Percentiles rank a stretch among this genome's conserved stretches.
These are phyloP conservation scores for Criorhina ranunculi DNA, from an alignment of 2,888 invertebrate genomes.

Conservation along the genomic window DNA sequence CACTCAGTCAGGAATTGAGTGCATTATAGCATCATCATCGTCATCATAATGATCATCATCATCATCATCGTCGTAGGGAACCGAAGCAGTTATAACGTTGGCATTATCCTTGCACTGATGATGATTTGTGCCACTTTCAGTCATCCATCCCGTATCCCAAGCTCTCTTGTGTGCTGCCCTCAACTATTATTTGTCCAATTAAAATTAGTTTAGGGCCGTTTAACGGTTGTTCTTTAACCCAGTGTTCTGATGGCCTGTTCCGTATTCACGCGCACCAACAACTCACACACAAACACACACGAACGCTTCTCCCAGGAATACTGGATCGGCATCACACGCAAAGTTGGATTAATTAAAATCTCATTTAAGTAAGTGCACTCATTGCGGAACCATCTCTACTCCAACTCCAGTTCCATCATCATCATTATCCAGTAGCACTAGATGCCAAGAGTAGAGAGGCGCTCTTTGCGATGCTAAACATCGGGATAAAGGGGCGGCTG, in stretches of 20 bases:
- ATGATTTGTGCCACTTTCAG: slow-evolving; percentile 33
- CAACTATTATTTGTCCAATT: slow-evolving; percentile 50
- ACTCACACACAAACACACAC: not conserved
- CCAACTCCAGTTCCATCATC: slow-evolving; percentile 41
- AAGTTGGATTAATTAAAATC: slow-evolving; percentile 69
- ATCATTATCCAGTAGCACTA: slow-evolving; percentile 38
- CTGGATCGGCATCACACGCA: slow-evolving; percentile 35
- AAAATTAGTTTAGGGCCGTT: slow-evolving; percentile 55
- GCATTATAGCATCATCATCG: slow-evolving; percentile 26
- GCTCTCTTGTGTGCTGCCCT: slow-evolving; percentile 1
- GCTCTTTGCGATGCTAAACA: slow-evolving; percentile 40
- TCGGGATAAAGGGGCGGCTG: not conserved
- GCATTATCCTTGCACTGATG: not conserved
- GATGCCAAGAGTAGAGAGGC: slow-evolving; percentile 5
- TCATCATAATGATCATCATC: slow-evolving; percentile 2
- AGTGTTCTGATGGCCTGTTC: slow-evolving; percentile 25
- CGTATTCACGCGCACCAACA: slow-evolving; percentile 34
- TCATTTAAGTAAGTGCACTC: slow-evolving; percentile 70
- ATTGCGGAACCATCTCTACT: slow-evolving; percentile 36
- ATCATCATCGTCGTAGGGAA: not conserved
- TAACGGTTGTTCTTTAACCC: slow-evolving; percentile 3
- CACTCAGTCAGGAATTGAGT: slow-evolving; percentile 31
- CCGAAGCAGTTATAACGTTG: not conserved
- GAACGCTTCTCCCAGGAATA: no score
- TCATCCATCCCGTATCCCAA: not conserved